Percentiles rank a stretch among this genome's conserved stretches.
Evolutionary conservation across 2,797 vertebrate genomes (phyloP).

Genomic region (Characodon lateralis): DNA sequence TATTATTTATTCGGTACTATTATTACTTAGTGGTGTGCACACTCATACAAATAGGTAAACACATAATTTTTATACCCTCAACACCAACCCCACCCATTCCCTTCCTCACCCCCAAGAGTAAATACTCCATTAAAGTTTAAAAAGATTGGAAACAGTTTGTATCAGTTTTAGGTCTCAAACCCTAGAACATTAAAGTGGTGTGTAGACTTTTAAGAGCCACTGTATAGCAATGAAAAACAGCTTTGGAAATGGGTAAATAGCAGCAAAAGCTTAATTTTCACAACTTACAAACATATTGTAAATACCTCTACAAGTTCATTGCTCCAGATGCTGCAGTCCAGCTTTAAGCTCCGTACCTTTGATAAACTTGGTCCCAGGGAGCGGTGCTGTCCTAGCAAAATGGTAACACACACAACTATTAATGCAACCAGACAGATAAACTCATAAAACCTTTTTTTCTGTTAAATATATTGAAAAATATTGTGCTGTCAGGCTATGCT

Average conservation of each 20-base stretch:
- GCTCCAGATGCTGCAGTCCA: conserved; percentile 95
- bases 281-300: not conserved
- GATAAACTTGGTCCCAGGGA: conserved; percentile 91
- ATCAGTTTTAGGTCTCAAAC: not conserved
- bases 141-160: not conserved
- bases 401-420: conserved; percentile 12
- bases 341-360: conserved; percentile 92
- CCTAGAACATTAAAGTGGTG: not conserved
- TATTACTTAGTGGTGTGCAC: too few species aligned
- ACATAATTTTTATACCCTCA: not conserved
- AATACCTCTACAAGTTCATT: conserved; percentile 95
- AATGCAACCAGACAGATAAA: not conserved
- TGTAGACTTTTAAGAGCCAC: not conserved
- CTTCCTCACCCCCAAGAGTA: not conserved
- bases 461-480: conserved; percentile 5
- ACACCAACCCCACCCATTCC: too few species aligned
- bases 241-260: not conserved
- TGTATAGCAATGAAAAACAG: not conserved
- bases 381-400: conserved; percentile 89
- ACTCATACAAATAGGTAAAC: too few species aligned
- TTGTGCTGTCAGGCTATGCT: conserved; percentile 7
- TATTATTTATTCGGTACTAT: too few species aligned
- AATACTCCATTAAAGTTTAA: not conserved
- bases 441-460: not conserved
- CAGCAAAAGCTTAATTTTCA: not conserved